Evolutionary conservation across 23 tunicate genomes (phyloP).

Genomic region (Trididemnum clinides): DNA sequence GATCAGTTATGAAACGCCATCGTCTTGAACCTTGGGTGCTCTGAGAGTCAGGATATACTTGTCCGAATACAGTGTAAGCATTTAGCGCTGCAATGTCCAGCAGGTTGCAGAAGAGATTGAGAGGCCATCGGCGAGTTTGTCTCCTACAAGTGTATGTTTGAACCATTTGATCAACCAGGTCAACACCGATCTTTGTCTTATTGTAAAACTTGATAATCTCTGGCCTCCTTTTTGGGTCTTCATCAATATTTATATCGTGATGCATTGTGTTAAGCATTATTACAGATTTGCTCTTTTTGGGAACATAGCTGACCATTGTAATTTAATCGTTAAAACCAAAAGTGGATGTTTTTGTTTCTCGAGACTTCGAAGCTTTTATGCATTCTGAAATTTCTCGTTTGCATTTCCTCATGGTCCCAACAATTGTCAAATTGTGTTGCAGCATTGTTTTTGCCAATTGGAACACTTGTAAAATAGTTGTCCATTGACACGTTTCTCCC

Average conservation of each 20-base stretch:
- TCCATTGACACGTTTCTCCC: too few species aligned
- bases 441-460: slow-evolving; percentile 22
- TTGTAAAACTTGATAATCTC: slow-evolving; percentile 31
- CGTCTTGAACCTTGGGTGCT: slow-evolving; percentile 16
- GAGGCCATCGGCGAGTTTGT: slow-evolving; percentile 27
- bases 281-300: slow-evolving; percentile 28
- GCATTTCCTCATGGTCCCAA: slow-evolving; percentile 38
- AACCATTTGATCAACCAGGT: slow-evolving; percentile 39
- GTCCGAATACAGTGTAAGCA: slow-evolving; percentile 5
- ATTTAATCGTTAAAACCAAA: slow-evolving; percentile 29
- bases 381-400: slow-evolving; percentile 32
- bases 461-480: too few species aligned
- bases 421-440: slow-evolving; percentile 26
- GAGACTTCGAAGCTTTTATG: slow-evolving; percentile 33
- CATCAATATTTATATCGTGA: slow-evolving; percentile 11
- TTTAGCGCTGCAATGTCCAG: slow-evolving; percentile 35
- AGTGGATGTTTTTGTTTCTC: slow-evolving; percentile 18
- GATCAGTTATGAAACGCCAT: slow-evolving; percentile 18
- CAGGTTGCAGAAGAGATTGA: slow-evolving; percentile 12
- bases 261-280: slow-evolving; percentile 18
- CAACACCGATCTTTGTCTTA: slow-evolving; percentile 34
- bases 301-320: slow-evolving; percentile 34
- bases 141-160: slow-evolving; percentile 22
- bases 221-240: slow-evolving; percentile 35
- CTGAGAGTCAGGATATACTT: slow-evolving; percentile 30